These are phyloP conservation scores for Pseudococcus viburni DNA, from an alignment of 2,888 invertebrate species.

Conservation along the genomic window DNA sequence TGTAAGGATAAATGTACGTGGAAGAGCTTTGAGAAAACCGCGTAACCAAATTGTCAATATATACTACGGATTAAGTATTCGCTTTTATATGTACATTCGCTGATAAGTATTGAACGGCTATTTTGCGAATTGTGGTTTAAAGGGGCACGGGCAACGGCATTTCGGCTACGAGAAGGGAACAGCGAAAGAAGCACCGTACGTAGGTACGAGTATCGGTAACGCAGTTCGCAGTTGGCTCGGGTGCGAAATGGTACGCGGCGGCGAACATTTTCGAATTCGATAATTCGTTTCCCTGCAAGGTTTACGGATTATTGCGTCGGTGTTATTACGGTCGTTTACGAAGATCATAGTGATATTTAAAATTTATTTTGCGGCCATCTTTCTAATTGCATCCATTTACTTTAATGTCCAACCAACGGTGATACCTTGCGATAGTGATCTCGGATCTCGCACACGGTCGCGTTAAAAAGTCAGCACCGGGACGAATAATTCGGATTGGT, in stretches of 20 bases:
- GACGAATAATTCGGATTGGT: not conserved
- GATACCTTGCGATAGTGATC: slow-evolving; percentile 23
- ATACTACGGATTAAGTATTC: slow-evolving; percentile 54
- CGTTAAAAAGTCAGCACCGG: slow-evolving; percentile 42
- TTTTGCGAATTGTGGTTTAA: slow-evolving; percentile 54
- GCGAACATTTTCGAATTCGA: slow-evolving; percentile 25
- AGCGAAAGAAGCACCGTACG: not conserved
- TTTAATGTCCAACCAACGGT: slow-evolving; percentile 19
- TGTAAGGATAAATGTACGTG: slow-evolving; percentile 39
- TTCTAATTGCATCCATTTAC: slow-evolving; percentile 57
- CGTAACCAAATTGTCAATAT: slow-evolving; percentile 54
- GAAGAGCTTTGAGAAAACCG: slow-evolving; percentile 36
- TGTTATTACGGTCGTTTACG: slow-evolving; percentile 53
- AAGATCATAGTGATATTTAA: slow-evolving; percentile 55
- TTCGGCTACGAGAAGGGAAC: not conserved
- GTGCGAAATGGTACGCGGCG: not conserved
- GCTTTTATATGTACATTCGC: slow-evolving; percentile 48
- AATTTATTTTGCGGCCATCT: slow-evolving; percentile 48
- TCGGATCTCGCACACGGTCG: not conserved
- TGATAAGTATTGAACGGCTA: slow-evolving; percentile 57
- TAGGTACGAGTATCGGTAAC: not conserved
- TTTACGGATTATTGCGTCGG: slow-evolving; percentile 50
- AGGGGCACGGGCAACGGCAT: not conserved
- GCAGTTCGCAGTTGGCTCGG: slow-evolving; percentile 13
- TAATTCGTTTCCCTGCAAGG: slow-evolving; percentile 42